A percentile compares a stretch with the other conserved stretches of the same genome.
Conservation (phyloP, 1,140 invertebrate genomes). For the Spodoptera frugiperda region DNA sequence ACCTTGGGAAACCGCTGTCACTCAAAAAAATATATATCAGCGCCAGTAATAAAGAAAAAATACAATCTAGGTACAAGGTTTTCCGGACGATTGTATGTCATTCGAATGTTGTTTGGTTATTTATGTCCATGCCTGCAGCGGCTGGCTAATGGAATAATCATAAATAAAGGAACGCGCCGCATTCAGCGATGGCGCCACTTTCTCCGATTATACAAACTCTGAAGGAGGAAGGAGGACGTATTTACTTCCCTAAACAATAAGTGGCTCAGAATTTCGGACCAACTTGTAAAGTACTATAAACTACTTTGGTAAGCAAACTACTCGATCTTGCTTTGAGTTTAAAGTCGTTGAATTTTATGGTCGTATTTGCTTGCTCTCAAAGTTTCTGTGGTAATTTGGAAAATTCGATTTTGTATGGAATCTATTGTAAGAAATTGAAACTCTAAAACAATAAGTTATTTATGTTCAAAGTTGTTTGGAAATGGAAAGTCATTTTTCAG, state of each 20-base stretch:
- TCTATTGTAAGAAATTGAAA: no score
- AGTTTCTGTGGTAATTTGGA: no score
- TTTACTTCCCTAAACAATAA: constrained; percentile 43
- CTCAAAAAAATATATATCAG: constrained; percentile 29
- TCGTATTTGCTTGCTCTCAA: not conserved
- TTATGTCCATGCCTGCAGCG: constrained; percentile 40
- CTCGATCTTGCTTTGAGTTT: constrained; percentile 5
- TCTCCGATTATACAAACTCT: constrained; percentile 18
- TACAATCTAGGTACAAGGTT: constrained; percentile 37
- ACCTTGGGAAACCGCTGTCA: constrained; percentile 22
- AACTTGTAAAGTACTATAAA: constrained; percentile 26
- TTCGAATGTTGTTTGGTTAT: constrained; percentile 37
- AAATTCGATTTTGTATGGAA: no score
- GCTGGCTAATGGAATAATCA: constrained; percentile 49
- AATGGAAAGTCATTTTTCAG: no score
- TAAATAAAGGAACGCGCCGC: constrained; percentile 51
- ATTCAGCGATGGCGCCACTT: constrained; percentile 21
- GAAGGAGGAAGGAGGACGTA: constrained; percentile 11
- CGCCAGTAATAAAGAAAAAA: constrained; percentile 17
- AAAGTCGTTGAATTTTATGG: not conserved
- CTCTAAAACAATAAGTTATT: no score
- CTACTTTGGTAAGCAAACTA: constrained; percentile 3
- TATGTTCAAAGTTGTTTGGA: no score
- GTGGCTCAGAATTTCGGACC: constrained; percentile 39
- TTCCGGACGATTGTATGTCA: constrained; percentile 32